These are phyloP conservation scores for Motacilla tschutschensis DNA, from an alignment of 2,113 vertebrate species.

Conservation along the genomic window DNA sequence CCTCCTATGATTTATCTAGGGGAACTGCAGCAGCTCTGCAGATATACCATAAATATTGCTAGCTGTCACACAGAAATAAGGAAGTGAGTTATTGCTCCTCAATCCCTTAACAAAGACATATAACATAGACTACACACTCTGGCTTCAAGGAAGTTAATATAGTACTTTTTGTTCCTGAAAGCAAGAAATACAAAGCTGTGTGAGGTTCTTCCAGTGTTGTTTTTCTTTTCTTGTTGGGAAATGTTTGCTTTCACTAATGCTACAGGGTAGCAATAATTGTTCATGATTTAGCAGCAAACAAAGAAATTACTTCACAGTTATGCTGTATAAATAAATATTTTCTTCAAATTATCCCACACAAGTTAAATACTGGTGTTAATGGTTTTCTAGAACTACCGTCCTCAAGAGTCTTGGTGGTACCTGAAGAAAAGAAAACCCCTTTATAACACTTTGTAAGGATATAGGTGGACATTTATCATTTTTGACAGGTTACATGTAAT, in stretches of 20 bases:
- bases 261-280: not conserved
- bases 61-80: not conserved
- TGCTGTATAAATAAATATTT: not conserved
- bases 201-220: not conserved
- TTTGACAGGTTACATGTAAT: not conserved
- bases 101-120: not conserved
- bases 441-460: not conserved
- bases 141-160: not conserved
- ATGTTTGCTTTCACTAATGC: not conserved
- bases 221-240: not conserved
- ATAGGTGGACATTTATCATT: not conserved
- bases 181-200: not conserved
- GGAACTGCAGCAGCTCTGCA: not conserved
- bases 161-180: not conserved
- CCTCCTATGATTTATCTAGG: not conserved
- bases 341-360: not conserved
- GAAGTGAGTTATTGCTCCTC: not conserved
- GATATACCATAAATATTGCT: not conserved
- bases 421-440: not conserved
- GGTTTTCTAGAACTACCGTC: not conserved
- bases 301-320: not conserved
- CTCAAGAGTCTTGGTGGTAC: not conserved
- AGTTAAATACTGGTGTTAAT: not conserved
- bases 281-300: not conserved
- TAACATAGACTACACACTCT: not conserved